Conservation (phyloP, 2,113 vertebrate genomes). For the Mionectes macconnelli region DNA sequence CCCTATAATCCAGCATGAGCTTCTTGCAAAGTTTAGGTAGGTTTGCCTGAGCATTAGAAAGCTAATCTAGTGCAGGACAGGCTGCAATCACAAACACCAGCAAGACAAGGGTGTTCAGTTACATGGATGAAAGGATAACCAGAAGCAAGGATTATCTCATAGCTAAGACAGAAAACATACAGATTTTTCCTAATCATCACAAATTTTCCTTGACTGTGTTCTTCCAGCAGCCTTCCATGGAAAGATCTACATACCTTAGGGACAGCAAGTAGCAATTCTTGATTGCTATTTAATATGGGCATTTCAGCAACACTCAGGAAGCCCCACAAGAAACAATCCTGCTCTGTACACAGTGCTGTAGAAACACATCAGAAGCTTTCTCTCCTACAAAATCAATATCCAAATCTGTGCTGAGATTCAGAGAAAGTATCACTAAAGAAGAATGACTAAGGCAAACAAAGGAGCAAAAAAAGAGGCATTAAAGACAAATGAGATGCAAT, state of each 20-base stretch:
- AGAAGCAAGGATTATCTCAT: neutral
- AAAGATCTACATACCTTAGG: rapidly evolving
- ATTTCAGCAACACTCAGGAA: neutral
- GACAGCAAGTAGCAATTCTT: neutral
- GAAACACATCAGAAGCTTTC: neutral
- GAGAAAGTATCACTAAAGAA: neutral
- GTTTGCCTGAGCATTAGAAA: neutral
- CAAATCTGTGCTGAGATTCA: neutral
- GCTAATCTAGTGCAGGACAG: neutral
- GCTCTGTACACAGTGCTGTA: neutral
- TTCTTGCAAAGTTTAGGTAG: neutral
- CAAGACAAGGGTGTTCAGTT: neutral
- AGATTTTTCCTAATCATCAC: neutral
- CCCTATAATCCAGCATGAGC: neutral
- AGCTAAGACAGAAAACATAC: neutral
- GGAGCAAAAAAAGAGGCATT: neutral
- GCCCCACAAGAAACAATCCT: neutral
- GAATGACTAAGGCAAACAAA: neutral
- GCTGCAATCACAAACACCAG: neutral
- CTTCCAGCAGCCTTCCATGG: neutral
- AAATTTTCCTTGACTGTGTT: neutral
- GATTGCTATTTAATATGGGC: neutral
- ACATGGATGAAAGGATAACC: neutral
- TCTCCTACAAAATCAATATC: neutral
- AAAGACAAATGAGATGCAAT: neutral